Evolutionary conservation across 2,113 vertebrate species (phyloP).

Genomic region (Brienomyrus brachyistius): DNA sequence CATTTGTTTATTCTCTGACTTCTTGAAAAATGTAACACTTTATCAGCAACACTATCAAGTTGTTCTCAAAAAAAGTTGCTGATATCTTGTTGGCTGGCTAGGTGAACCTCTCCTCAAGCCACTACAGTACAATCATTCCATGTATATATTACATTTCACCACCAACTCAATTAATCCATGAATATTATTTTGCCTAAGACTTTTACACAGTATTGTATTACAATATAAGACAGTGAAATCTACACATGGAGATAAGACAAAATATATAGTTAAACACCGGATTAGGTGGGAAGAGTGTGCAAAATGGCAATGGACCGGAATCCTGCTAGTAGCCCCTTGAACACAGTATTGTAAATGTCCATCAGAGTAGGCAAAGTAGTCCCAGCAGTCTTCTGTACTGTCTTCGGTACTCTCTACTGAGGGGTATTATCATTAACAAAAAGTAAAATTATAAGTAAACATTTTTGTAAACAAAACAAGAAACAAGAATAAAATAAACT

Average conservation of each 20-base stretch:
- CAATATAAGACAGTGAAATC: neutral
- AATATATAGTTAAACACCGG: neutral
- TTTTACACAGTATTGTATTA: neutral
- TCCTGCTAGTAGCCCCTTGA: neutral
- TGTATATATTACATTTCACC: neutral
- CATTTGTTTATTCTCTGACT: neutral
- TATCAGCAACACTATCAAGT: neutral
- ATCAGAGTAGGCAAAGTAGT: neutral
- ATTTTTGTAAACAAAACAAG: neutral
- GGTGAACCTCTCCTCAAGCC: neutral
- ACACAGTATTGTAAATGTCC: neutral
- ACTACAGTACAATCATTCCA: neutral
- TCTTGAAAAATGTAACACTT: slow-evolving; percentile 1
- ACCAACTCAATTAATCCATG: neutral
- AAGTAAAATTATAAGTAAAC: neutral
- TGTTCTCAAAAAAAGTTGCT: neutral
- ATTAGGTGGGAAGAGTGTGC: neutral
- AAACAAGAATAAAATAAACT: neutral
- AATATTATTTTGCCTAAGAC: neutral
- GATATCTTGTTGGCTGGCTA: neutral
- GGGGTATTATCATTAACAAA: neutral
- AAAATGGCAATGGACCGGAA: neutral
- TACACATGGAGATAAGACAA: neutral
- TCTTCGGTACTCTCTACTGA: neutral
- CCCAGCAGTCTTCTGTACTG: neutral